phyloP scores from a whole-genome alignment of 2,797 vertebrate species.

The Tangara arthus region DNA sequence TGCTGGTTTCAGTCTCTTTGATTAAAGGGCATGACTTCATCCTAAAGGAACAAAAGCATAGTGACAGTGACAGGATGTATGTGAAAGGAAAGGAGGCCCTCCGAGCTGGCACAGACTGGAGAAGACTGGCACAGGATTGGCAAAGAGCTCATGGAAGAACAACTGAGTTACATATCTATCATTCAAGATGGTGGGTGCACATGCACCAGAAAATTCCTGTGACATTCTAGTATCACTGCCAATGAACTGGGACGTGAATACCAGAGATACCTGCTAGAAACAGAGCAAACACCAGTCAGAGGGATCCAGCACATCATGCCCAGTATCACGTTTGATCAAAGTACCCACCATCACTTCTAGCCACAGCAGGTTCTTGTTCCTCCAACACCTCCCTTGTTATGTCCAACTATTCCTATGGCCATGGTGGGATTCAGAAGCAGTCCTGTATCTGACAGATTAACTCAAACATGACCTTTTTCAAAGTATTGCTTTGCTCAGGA shows the following conservation, averaged over 20 bases:
- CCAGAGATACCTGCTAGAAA: not conserved
- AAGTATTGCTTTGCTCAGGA: not conserved
- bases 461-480: not conserved
- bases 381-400: not conserved
- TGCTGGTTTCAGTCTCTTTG: not conserved
- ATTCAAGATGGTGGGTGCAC: not conserved
- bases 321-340: not conserved
- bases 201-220: not conserved
- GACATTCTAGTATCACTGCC: not conserved
- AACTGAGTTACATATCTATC: not conserved
- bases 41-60: not conserved
- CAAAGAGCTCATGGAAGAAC: not conserved
- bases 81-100: not conserved
- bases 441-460: not conserved
- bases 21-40: not conserved
- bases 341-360: not conserved
- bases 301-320: not conserved
- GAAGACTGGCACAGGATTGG: not conserved
- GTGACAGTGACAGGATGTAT: not conserved
- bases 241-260: not conserved
- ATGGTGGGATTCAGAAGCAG: fast-evolving
- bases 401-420: not conserved
- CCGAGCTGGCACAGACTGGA: not conserved
- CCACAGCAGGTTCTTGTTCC: not conserved
- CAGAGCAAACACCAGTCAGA: not conserved